Evolutionary conservation across 2,888 invertebrate genomes (phyloP), one percentile per base, ranked within the genome.

Genomic region (Glaucopsyche alexis): DNA sequence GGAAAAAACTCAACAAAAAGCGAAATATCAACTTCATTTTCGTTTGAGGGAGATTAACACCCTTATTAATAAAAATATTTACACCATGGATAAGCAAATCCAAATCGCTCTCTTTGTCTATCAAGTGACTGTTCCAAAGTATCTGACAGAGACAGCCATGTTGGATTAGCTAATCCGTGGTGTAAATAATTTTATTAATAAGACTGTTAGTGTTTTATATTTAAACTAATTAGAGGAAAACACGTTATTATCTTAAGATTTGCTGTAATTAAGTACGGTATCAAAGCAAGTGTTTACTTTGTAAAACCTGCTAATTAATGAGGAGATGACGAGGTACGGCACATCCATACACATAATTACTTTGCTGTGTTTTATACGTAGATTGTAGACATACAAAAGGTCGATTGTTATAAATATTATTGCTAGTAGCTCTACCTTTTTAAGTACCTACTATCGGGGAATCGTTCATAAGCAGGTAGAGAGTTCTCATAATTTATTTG

Each of bases 201-300:
- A n/a, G n/a, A n/a, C n/a, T n/a, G n/a, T n/a, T 19, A 16, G 16
- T 8, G 16, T 45, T 83, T 84, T 85, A 85, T 84, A 84, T 86
- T 84, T 83, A 83, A 89, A 90, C 89, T 91, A 91, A 87, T 84
- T 80, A 82, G 85, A 87, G 85, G 83, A 87, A 83, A 86, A 83
- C 84, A 86, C 88, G 60, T 90, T 89, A 90, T 90, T 90, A 89
- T 88, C 86, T 85, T 87, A 87, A 90, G 87, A 90, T 90, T 88
- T 88, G 87, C 87, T 86, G 87, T 91, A 90, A 91, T 92, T 91
- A 90, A 86, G 87, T 82, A 82, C 81, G 82, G 81, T 77, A 78
- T 88, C 89, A 90, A 91, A 91, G 91, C 81, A 80, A 89, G 85
- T 81, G 85, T 78, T 82, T 83, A 81, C 82, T 89, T 89, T 89